Base-by-base conservation (phyloP, 2,888 invertebrate genomes). In the Callinectes sapidus region DNA sequence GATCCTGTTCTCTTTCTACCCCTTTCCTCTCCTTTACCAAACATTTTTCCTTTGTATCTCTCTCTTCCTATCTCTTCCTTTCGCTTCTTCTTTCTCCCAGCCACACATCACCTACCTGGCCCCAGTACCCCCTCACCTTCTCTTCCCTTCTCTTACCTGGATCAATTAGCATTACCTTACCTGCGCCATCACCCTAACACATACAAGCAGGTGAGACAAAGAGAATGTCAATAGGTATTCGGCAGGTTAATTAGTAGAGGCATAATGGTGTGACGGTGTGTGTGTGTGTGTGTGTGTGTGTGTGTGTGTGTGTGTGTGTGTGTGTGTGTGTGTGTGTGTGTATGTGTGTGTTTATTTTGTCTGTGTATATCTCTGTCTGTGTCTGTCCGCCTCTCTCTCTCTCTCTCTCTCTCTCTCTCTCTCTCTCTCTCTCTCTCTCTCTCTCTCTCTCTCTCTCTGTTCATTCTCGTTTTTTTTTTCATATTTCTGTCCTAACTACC, bases 361-460 rank as follows among this genome's bases (percentile, higher is more conserved):
- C 18, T 23, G 23, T 61, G 16, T 61, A 6, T 61, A 2, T 61
- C 3, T 23, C 18, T 61, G 48, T 61, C 8, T 28, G 23, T 28
- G 23, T 28, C 28, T 28, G 8, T 18, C 1, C 28, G 1, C 1
- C 18, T 18, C 28, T 28, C 13, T 18, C 35, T 32, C 18, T 18
- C n/a, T 55, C 35, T 28, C 6, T 71, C 71, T 71, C 71, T 71
- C 71, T 71, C 71, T 71, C 71, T 71, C 71, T 71, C 71, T 71
- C 71, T n/a, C 39, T 87, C 42, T 87, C 87, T 28, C 48, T 35
- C 48, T 48, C 42, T 54, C 39, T 54, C 28, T 87, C 87, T 39
- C 39, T 39, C 39, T 39, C 39, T 39, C 39, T 39, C 39, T 39
- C 39, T 39, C 39, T 39, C 39, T 39, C 39, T 39, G 39, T 3